phyloP scores from a whole-genome alignment of 2,113 vertebrate genomes.

The Mustela lutreola region DNA sequence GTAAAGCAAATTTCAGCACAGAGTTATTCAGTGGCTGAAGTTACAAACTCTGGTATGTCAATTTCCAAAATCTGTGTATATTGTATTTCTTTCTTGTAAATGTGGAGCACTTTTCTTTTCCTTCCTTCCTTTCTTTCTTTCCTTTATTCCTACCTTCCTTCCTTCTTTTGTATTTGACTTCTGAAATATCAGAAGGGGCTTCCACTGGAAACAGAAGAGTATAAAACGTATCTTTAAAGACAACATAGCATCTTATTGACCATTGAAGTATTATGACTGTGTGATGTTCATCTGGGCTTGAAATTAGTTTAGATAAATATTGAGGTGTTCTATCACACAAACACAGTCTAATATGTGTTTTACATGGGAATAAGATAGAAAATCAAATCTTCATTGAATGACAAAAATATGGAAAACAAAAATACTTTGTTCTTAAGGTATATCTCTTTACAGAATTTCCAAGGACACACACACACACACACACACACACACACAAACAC shows the following conservation, averaged over 20 bases:
- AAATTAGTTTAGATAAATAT: background rate
- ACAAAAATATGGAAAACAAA: background rate
- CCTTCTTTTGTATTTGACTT: background rate
- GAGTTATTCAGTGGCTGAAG: background rate
- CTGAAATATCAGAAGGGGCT: background rate
- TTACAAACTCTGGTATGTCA: background rate
- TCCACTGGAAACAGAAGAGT: background rate
- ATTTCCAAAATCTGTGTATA: background rate
- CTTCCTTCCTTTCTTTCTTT: background rate
- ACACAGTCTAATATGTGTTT: background rate
- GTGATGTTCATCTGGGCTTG: background rate
- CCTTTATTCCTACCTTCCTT: background rate
- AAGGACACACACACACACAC: background rate
- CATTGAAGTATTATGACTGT: background rate
- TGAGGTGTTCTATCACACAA: background rate
- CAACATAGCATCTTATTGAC: background rate
- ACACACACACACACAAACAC: background rate
- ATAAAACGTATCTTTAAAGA: background rate
- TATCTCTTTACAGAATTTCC: background rate
- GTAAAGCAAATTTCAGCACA: background rate
- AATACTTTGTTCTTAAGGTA: constrained; percentile 19
- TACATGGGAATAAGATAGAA: background rate
- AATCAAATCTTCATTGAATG: background rate
- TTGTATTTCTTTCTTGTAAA: background rate
- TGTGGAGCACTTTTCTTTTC: background rate